phyloP scores from a whole-genome alignment of 2,113 vertebrate species.

The Equus quagga region DNA sequence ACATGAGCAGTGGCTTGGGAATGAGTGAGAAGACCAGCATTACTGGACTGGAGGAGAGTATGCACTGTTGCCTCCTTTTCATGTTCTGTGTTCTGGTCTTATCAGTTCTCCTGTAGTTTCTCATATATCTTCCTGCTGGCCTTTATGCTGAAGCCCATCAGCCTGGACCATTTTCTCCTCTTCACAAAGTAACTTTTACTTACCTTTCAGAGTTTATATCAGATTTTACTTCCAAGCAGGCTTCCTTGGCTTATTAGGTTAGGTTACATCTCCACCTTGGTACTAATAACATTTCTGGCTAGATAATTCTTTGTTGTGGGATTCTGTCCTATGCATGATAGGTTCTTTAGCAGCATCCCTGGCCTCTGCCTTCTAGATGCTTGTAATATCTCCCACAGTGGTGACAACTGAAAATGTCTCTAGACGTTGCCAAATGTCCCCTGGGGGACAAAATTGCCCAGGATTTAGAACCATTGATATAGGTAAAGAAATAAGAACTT shows the following conservation, averaged over 20 bases:
- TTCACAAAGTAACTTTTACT: background rate
- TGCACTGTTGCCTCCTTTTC: background rate
- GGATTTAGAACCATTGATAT: background rate
- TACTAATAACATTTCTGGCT: background rate
- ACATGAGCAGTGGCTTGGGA: background rate
- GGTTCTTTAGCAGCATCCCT: background rate
- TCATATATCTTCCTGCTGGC: background rate
- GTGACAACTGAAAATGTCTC: background rate
- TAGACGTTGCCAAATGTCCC: background rate
- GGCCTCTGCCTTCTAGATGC: background rate
- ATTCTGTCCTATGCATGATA: background rate
- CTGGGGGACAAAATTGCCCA: background rate
- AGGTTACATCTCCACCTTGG: slow-evolving; percentile 3
- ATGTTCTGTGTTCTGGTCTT: background rate
- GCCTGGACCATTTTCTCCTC: background rate
- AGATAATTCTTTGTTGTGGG: background rate
- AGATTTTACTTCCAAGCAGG: background rate
- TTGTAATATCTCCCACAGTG: background rate
- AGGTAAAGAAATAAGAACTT: slow-evolving; percentile 1
- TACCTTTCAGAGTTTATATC: background rate
- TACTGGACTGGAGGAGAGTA: background rate
- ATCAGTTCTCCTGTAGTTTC: background rate
- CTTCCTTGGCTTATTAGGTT: background rate
- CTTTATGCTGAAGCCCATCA: background rate
- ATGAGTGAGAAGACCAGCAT: background rate